phyloP scores from a whole-genome alignment of 2,888 invertebrate genomes.

The Phlogophora meticulosa region DNA sequence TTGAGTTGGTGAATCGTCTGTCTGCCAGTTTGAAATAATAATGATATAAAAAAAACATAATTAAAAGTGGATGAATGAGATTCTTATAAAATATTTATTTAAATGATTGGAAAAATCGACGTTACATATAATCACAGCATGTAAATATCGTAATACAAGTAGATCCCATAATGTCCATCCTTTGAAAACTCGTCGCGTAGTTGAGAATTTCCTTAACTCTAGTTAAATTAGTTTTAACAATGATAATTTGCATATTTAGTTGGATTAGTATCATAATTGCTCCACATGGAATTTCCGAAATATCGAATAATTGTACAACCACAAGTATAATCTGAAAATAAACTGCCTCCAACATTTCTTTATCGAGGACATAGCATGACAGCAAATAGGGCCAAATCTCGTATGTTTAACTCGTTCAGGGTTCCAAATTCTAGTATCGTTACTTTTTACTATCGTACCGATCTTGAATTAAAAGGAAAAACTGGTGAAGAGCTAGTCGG shows the following conservation, averaged over 20 bases:
- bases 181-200: background rate
- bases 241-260: background rate
- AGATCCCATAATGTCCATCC: background rate
- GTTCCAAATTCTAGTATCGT: constrained; percentile 30
- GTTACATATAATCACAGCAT: background rate
- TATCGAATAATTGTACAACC: background rate
- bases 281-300: too few relatives aligned
- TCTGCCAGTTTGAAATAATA: too few relatives aligned
- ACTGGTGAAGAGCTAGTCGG: background rate
- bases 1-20: too few relatives aligned
- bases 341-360: constrained; percentile 17
- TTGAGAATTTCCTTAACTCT: background rate
- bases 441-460: constrained; percentile 34
- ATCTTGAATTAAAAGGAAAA: constrained; percentile 11
- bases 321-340: constrained; percentile 2
- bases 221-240: background rate
- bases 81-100: too few relatives aligned
- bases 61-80: too few relatives aligned
- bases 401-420: constrained; percentile 11
- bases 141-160: background rate
- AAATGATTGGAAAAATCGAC: background rate
- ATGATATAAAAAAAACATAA: too few relatives aligned
- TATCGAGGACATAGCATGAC: constrained; percentile 35
- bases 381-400: constrained; percentile 20
- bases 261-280: too few relatives aligned